Percentiles rank a stretch among this genome's conserved stretches.
Evolutionary conservation across 1,140 invertebrate species (phyloP).

Genomic region (Potamilus streckersoni): DNA sequence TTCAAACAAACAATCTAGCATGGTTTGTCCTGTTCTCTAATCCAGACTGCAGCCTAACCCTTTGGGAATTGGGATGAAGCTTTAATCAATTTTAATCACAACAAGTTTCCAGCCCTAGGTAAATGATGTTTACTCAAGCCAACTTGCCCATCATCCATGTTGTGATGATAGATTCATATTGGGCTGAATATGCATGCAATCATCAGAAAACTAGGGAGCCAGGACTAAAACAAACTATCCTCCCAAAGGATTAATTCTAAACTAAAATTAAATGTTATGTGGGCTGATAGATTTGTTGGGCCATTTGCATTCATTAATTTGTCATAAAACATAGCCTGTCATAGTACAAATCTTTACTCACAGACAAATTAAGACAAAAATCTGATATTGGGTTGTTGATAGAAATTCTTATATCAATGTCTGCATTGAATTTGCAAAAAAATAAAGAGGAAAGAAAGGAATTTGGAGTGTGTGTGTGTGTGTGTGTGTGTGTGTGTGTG

Average conservation of each 20-base stretch:
- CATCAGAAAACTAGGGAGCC: constrained; percentile 11
- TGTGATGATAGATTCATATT: constrained; percentile 27
- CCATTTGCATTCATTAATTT: too few relatives aligned
- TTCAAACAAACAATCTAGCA: too few relatives aligned
- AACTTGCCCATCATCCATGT: constrained; percentile 10
- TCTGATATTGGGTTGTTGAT: too few relatives aligned
- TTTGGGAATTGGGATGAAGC: constrained; percentile 23
- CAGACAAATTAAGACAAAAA: too few relatives aligned
- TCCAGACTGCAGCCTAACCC: constrained; percentile 27
- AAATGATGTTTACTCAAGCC: constrained; percentile 26
- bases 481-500: too few relatives aligned
- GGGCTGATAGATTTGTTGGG: too few relatives aligned
- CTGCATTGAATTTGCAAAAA: too few relatives aligned
- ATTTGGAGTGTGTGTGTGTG: too few relatives aligned
- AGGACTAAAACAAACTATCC: constrained; percentile 27
- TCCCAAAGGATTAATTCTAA: constrained; percentile 7
- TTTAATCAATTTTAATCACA: constrained; percentile 35
- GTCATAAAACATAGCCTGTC: too few relatives aligned
- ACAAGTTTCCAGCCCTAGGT: constrained; percentile 12
- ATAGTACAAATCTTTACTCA: too few relatives aligned
- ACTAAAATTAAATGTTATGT: constrained; percentile 20
- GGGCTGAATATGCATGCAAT: constrained; percentile 14
- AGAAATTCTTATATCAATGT: too few relatives aligned
- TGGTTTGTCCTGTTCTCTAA: neutral
- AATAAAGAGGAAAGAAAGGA: too few relatives aligned